Evolutionary conservation across 2,113 vertebrate species (phyloP).

Genomic region (Charina bottae): DNA sequence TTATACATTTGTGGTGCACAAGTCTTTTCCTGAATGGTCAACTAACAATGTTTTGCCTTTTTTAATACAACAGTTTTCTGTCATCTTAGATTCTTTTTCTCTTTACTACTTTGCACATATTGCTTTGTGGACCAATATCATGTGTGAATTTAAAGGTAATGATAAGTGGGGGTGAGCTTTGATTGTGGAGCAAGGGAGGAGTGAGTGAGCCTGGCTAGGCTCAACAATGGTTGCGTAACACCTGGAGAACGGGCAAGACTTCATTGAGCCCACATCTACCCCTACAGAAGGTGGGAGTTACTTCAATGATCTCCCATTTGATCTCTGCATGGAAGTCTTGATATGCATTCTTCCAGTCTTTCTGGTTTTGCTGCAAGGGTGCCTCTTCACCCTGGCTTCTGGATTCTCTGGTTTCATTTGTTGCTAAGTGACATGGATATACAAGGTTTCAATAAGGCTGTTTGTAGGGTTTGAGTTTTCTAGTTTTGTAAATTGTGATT

Average conservation of each 20-base stretch:
- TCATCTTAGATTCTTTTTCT: background rate
- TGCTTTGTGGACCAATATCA: background rate
- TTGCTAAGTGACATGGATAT: background rate
- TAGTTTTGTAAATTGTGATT: background rate
- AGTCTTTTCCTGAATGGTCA: background rate
- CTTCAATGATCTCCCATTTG: background rate
- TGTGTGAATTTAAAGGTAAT: background rate
- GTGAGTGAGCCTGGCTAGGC: background rate
- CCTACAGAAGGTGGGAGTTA: background rate
- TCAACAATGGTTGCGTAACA: background rate
- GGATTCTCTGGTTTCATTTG: background rate
- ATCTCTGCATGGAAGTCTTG: background rate
- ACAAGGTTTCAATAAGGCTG: background rate
- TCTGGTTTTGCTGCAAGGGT: background rate
- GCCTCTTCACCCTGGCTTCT: background rate
- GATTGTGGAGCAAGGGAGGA: background rate
- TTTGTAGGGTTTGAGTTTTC: background rate
- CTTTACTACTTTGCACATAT: background rate
- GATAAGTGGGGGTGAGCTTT: background rate
- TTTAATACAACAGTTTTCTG: background rate
- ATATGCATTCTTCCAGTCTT: background rate
- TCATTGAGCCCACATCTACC: no score
- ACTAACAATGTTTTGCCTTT: background rate
- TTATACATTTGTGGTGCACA: background rate
- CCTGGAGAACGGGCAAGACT: no score